These are phyloP conservation scores for Steatocranus sp. DNA, from an alignment of 2,797 vertebrate species.

Conservation along the genomic window DNA sequence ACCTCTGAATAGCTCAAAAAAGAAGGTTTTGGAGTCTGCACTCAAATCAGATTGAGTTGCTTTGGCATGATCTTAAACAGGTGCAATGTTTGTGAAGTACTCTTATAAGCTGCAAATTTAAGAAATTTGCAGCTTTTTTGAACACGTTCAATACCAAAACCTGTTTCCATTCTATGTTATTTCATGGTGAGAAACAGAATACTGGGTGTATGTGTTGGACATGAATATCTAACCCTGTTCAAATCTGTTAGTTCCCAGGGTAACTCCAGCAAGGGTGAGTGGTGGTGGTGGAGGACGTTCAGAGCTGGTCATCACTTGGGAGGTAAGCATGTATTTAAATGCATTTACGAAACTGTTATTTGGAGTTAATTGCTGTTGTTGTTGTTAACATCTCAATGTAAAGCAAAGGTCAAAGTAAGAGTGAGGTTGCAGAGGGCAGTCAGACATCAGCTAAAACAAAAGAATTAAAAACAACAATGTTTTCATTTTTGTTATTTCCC, in stretches of 20 bases:
- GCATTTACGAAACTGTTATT: neutral
- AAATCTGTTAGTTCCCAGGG: conserved; percentile 80
- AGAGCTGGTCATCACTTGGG: conserved; percentile 94
- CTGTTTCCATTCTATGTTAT: neutral
- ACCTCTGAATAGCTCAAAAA: neutral
- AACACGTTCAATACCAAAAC: neutral
- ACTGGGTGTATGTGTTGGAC: neutral
- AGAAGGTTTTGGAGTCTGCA: neutral
- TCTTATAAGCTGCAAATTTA: neutral
- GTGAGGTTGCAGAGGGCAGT: neutral
- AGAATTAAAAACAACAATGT: neutral
- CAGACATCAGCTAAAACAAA: neutral
- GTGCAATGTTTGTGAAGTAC: neutral
- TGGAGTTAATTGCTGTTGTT: neutral
- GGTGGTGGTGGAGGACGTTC: conserved; percentile 90
- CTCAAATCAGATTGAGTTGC: neutral
- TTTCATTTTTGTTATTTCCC: neutral
- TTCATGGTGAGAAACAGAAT: neutral
- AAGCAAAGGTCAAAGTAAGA: neutral
- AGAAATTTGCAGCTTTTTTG: neutral
- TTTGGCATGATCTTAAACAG: neutral
- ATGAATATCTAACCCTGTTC: neutral
- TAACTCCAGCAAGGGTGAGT: conserved; percentile 86
- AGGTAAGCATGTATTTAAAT: conserved; percentile 73
- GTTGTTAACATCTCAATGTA: neutral